These are phyloP conservation scores for Pangasius sanitwongsei DNA, from an alignment of 2,797 vertebrate species.

Conservation along the genomic window DNA sequence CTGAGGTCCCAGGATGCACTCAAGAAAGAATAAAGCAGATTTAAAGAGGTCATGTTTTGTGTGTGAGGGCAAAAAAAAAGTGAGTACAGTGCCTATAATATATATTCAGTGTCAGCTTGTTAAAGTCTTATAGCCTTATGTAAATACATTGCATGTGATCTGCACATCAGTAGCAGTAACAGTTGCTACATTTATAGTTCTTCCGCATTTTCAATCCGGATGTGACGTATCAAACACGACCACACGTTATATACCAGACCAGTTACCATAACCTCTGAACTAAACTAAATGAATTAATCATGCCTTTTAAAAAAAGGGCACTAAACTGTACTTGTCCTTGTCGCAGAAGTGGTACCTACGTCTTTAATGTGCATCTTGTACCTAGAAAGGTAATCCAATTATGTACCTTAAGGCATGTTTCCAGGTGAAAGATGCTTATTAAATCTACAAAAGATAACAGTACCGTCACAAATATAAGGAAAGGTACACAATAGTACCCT, in stretches of 20 bases:
- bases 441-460: background rate
- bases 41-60: background rate
- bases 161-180: background rate
- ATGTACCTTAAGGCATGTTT: no score
- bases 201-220: constrained; percentile 19
- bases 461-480: background rate
- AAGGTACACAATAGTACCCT: background rate
- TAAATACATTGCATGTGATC: background rate
- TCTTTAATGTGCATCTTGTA: background rate
- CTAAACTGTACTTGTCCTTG: no score
- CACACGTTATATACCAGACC: background rate
- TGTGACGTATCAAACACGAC: background rate
- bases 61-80: background rate
- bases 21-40: background rate
- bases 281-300: no score
- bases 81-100: background rate
- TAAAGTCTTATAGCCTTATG: background rate
- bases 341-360: no score
- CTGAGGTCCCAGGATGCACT: background rate
- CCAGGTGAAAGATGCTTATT: background rate
- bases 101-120: no score
- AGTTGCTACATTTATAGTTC: background rate
- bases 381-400: no score
- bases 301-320: no score
- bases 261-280: background rate